Evolutionary conservation across 2,113 vertebrate species (phyloP), one percentile per base, ranked within the genome.

Genomic region (Chaetorhynchus papuensis): DNA sequence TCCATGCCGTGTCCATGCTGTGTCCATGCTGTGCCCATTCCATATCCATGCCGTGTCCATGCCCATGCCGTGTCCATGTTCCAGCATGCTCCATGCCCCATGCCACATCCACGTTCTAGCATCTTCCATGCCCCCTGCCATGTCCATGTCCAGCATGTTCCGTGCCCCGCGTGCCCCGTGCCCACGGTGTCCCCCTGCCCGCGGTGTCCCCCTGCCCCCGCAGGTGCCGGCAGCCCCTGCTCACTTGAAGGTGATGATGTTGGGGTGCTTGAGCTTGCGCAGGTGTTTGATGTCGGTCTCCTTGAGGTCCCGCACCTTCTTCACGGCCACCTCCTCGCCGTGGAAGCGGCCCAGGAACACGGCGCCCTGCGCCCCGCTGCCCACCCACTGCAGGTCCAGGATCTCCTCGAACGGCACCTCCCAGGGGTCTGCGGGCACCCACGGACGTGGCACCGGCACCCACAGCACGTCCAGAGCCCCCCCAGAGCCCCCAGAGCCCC

Each of bases 241-340:
- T 99, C 80, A 99, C 99, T 99, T 99, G 98, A 99, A 99, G 56
- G 99, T 99, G 97, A 99, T 99, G 98, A 99, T 99, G 98, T 99
- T 99, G 96, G 99, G 99, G 93, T 99, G 99, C 94, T 99, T 99
- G 72, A 99, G 98, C 95, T 99, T 99, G 81, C 99, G 98, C 74
- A 99, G 98, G 97, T 99, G 99, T 91, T 99, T 99, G 98, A 99
- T 99, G 96, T 99, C 99, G 0, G 99, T 99, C 97, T 99, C 99
- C 96, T 99, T 99, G 89, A 99, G 98, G 96, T 99, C 99, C 75
- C 99, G 97, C 28, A 99, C 99, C 97, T 99, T 99, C 98, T 99
- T 99, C 81, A 99, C 99, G 0, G 99, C 99, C 91, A 99, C 99
- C 94, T 99, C 99, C 95, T 99, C 99, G 16, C 99, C 99, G 11